A percentile compares a stretch with the other conserved stretches of the same genome.
Evolutionary conservation across 1,140 invertebrate species (phyloP).

Genomic region (Penaeus japonicus): DNA sequence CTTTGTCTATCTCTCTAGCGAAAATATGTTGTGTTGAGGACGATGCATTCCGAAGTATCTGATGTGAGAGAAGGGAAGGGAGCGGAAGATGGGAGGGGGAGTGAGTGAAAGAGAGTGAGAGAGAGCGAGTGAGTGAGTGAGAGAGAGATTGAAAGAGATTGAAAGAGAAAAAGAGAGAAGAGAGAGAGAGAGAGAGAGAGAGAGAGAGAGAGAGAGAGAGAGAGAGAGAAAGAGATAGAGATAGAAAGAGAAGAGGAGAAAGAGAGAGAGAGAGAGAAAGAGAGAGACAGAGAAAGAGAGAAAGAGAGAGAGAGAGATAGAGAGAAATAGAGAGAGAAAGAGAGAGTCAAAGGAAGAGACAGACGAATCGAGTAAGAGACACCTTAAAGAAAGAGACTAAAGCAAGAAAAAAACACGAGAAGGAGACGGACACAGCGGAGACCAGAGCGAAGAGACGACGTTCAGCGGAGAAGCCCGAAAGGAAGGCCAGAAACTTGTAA

Average conservation of each 20-base stretch:
- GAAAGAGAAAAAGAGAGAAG: neutral
- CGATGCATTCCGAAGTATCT: too few species aligned
- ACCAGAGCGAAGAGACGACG: neutral
- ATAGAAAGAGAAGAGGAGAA: neutral
- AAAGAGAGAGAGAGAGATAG: neutral
- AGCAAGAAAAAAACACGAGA: neutral
- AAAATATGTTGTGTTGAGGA: too few species aligned
- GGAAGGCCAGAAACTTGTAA: neutral
- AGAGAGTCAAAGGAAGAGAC: neutral
- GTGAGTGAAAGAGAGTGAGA: too few species aligned
- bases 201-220: neutral
- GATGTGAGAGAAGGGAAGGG: too few species aligned
- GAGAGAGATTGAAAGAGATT: too few species aligned
- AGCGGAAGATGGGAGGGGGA: too few species aligned
- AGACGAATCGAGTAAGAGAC: neutral
- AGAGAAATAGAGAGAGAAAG: neutral
- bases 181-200: neutral
- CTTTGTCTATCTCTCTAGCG: too few species aligned
- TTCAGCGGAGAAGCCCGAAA: neutral
- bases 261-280: neutral
- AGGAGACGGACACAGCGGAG: neutral
- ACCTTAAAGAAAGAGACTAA: neutral
- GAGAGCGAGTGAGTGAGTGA: neutral
- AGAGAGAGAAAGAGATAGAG: neutral
- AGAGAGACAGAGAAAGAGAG: neutral